A percentile compares a stretch with the other conserved stretches of the same genome.
Conservation (phyloP, 2,113 vertebrate genomes). For the Gymnogyps californianus region DNA sequence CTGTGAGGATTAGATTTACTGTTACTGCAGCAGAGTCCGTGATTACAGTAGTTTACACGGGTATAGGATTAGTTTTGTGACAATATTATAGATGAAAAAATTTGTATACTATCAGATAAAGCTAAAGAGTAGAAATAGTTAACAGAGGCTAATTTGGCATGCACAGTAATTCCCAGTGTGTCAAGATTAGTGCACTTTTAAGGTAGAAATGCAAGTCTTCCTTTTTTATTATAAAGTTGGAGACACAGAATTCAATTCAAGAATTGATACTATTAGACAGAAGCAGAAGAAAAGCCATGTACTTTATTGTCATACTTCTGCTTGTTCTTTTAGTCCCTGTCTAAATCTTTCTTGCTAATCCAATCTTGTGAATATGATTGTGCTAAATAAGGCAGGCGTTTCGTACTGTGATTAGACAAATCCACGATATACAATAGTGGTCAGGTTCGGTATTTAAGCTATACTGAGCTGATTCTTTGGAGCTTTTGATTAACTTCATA, state of each 20-base stretch:
- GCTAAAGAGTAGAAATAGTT: neutral
- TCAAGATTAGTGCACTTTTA: neutral
- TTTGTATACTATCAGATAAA: neutral
- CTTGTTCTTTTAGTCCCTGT: neutral
- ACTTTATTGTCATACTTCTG: neutral
- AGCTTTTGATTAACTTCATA: neutral
- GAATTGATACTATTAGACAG: neutral
- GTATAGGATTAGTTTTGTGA: neutral
- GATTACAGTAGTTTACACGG: neutral
- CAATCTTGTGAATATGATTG: neutral
- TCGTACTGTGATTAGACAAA: neutral
- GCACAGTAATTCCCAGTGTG: neutral
- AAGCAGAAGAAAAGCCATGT: neutral
- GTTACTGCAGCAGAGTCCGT: neutral
- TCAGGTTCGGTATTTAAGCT: neutral
- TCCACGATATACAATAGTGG: neutral
- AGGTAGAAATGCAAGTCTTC: neutral
- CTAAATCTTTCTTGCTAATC: neutral
- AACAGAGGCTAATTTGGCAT: neutral
- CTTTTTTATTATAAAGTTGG: neutral
- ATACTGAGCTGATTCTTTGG: neutral
- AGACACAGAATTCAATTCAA: neutral
- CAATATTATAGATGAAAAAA: neutral
- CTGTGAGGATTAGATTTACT: neutral
- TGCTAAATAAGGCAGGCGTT: neutral